These are phyloP conservation scores for Silvanus unidentatus DNA, from an alignment of 2,888 invertebrate species.

Conservation along the genomic window DNA sequence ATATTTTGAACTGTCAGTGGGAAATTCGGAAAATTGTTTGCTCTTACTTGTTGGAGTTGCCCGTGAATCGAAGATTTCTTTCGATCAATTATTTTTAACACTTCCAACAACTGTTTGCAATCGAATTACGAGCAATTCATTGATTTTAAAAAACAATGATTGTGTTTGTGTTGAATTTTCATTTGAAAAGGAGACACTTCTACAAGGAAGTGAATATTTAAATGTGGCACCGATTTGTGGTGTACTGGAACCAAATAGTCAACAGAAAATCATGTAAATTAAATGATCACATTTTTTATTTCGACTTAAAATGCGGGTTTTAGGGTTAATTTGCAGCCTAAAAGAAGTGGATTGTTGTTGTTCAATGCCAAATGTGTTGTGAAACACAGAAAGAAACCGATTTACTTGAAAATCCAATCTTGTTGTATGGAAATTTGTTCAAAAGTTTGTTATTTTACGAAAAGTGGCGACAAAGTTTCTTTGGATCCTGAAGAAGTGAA, in stretches of 20 bases:
- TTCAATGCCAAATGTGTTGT: slow-evolving; percentile 50
- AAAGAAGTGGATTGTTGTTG: background rate
- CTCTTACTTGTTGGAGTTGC: slow-evolving; percentile 60
- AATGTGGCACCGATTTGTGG: slow-evolving; percentile 51
- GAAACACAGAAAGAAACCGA: slow-evolving; percentile 49
- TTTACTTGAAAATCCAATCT: slow-evolving; percentile 51
- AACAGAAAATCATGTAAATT: slow-evolving; percentile 51
- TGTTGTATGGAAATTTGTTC: slow-evolving; percentile 52
- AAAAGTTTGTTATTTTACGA: slow-evolving; percentile 45
- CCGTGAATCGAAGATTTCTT: slow-evolving; percentile 57
- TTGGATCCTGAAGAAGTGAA: slow-evolving; percentile 35
- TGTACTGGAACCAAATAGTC: slow-evolving; percentile 46
- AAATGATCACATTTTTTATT: too few relatives aligned
- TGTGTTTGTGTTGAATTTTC: slow-evolving; percentile 41
- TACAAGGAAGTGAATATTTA: slow-evolving; percentile 52
- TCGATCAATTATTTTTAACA: slow-evolving; percentile 54
- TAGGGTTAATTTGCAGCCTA: background rate
- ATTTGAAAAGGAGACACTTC: slow-evolving; percentile 53
- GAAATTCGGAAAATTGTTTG: slow-evolving; percentile 47
- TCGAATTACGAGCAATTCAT: slow-evolving; percentile 45
- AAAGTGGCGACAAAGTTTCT: slow-evolving; percentile 24
- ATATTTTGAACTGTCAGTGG: slow-evolving; percentile 49
- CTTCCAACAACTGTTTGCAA: slow-evolving; percentile 60
- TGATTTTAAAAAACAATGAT: slow-evolving; percentile 54
- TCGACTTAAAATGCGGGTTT: too few relatives aligned